These are phyloP conservation scores for Charanyca ferruginea DNA, from an alignment of 2,888 invertebrate species.

Conservation along the genomic window DNA sequence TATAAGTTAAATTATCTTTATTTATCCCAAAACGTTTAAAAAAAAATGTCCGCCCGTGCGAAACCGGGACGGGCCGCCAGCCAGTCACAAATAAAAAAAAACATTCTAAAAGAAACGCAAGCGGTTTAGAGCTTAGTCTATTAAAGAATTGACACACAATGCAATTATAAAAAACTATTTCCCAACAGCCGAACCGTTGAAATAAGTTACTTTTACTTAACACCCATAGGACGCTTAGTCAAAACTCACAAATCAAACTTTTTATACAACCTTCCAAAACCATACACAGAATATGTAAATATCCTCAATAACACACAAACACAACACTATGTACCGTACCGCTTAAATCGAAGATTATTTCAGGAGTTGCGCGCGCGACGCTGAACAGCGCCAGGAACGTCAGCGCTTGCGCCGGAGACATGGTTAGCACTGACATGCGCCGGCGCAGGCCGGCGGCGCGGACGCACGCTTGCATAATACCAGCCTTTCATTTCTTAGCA, in stretches of 20 bases:
- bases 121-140: background rate
- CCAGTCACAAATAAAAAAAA: background rate
- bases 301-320: slow-evolving; percentile 17
- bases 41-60: no score
- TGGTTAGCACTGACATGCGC: slow-evolving; percentile 51
- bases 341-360: slow-evolving; percentile 62
- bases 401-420: slow-evolving; percentile 62
- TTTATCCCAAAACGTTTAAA: no score
- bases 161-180: background rate
- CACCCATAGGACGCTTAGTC: background rate
- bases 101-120: background rate
- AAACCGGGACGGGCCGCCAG: no score
- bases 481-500: slow-evolving; percentile 42
- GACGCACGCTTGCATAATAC: slow-evolving; percentile 43
- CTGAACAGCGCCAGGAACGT: slow-evolving; percentile 53
- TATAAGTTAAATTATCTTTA: no score
- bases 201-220: slow-evolving; percentile 6
- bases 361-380: slow-evolving; percentile 46
- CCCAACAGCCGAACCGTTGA: background rate
- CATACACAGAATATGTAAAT: slow-evolving; percentile 9
- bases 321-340: slow-evolving; percentile 63
- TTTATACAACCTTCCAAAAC: background rate
- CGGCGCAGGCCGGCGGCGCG: slow-evolving; percentile 12
- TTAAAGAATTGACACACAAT: background rate
- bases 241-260: background rate